Evolutionary conservation across 2,888 invertebrate species (phyloP), one percentile per base, ranked within the genome.

Genomic region (Halictus ligatus): DNA sequence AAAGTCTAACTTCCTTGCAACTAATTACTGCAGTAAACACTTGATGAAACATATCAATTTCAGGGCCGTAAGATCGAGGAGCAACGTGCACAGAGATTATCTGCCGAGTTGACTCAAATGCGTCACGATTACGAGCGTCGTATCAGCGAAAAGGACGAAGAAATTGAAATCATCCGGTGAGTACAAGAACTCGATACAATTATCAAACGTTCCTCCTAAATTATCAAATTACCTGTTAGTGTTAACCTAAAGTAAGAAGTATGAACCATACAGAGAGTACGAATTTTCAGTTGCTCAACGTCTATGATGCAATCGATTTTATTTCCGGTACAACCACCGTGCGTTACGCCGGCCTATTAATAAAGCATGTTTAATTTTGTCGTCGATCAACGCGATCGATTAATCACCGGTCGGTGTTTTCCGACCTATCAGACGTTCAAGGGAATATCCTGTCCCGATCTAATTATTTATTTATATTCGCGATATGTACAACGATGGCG

Each of bases 41-140:
- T 10, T 77, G 50, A 80, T 18, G 15, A 21, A 48, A 40, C 74
- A 88, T 80, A 71, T 78, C 0, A 5, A 77, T 92, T 94, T 43
- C 94, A 98, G 98, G 98, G 98, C 95, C 98, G 99, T 95, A 99
- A 99, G 96, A 98, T 98, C 95, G 99, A 99, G 96, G 99, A 99
- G 96, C 98, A 98, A 96, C 98, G 99, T 93, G 96, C 98, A 91
- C 98, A 98, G 96, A 98, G 99, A 94, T 96, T 99, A 96, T 96
- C 98, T 88, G 97, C 99, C 92, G 99, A 99, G 95, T 97, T 99
- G 94, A 98, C 97, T 92, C 98, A 98, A 96, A 98, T 98, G 97
- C 98, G 99, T 94, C 98, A 99, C 95, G 99, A 99, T 94, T 98
- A 98, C 95, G 99, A 99, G 96, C 98, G 98, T 95, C 98, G 99